Base-by-base conservation (phyloP, 2,797 vertebrate species). In the Echeneis naucrates region DNA sequence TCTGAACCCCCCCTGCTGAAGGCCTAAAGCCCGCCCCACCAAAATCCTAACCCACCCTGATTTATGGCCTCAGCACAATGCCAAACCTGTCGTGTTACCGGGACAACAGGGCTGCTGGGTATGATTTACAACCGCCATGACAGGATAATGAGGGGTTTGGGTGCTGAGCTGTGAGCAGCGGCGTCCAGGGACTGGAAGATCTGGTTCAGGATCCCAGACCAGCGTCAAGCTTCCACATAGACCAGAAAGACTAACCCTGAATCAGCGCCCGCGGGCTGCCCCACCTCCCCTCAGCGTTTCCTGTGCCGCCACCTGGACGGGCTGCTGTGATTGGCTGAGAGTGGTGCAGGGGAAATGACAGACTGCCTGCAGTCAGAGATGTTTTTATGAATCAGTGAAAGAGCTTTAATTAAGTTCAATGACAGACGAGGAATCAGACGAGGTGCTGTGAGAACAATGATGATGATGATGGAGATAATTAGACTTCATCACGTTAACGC, bases 71-170 rank as follows among this genome's bases (percentile, higher is more conserved):
- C 51, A 51, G 51, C 40, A 74, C 87, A 87, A 87, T n/a, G n/a
- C 60, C 74, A 57, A 55, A 75, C 66, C 81, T 63, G 65, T 85
- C 84, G 71, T 58, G 85, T 87, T 81, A 83, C 85, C 87, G 76
- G 85, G 91, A 83, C 90, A 88, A 88, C 87, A 62, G 72, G 70
- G 40, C 77, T 23, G 55, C 59, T 42, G 38, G 62, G 37, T 8
- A n/a, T 92, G 93, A 94, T 94, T 93, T 93, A 93, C 59, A 87
- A 65, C 81, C 35, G 67, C 81, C 84, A 78, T 91, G 92, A 94
- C 81, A 73, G 76, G 85, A 73, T 95, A 94, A 95, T 94, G 92
- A 89, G 48, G 68, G 89, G 91, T 83, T 92, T 63, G 65, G 47
- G 80, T 14, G 68, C 66, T 48, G 77, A 78, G 85, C 14, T 12